Evolutionary conservation across 2,888 invertebrate species (phyloP).

Genomic region (Drosophila nigricruria): DNA sequence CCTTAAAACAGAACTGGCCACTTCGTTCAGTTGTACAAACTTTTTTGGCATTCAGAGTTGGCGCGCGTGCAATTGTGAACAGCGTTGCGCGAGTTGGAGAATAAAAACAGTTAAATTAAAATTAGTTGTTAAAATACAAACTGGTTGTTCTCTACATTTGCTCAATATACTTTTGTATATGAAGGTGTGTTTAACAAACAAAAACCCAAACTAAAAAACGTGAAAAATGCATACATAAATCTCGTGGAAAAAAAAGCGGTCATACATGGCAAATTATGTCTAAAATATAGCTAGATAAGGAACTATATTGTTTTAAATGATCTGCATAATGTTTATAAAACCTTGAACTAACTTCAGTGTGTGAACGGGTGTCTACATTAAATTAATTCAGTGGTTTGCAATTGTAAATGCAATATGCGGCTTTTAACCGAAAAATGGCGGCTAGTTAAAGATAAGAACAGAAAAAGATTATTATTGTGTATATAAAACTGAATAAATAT

Average conservation of each 20-base stretch:
- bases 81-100: slow-evolving; percentile 52
- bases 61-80: slow-evolving; percentile 72
- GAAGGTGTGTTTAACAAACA: slow-evolving; percentile 64
- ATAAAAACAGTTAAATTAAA: slow-evolving; percentile 60
- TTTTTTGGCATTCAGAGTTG: slow-evolving; percentile 73
- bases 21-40: slow-evolving; percentile 46
- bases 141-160: slow-evolving; percentile 22
- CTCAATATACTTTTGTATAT: slow-evolving; percentile 48
- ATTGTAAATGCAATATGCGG: slow-evolving; percentile 25
- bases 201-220: not conserved
- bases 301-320: slow-evolving; percentile 17
- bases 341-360: slow-evolving; percentile 11
- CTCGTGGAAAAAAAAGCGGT: slow-evolving; percentile 20
- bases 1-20: slow-evolving; percentile 49
- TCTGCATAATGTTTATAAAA: not conserved
- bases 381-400: slow-evolving; percentile 7
- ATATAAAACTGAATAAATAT: not conserved
- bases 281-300: slow-evolving; percentile 12
- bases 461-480: slow-evolving; percentile 1
- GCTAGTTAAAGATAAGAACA: slow-evolving; percentile 45
- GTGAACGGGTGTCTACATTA: slow-evolving; percentile 14
- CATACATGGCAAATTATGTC: slow-evolving; percentile 18
- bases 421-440: slow-evolving; percentile 44
- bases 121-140: slow-evolving; percentile 36
- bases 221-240: slow-evolving; percentile 46